A percentile compares a stretch with the other conserved stretches of the same genome.
phyloP scores from a whole-genome alignment of 2,113 vertebrate genomes.

The Sapayoa aenigma region DNA sequence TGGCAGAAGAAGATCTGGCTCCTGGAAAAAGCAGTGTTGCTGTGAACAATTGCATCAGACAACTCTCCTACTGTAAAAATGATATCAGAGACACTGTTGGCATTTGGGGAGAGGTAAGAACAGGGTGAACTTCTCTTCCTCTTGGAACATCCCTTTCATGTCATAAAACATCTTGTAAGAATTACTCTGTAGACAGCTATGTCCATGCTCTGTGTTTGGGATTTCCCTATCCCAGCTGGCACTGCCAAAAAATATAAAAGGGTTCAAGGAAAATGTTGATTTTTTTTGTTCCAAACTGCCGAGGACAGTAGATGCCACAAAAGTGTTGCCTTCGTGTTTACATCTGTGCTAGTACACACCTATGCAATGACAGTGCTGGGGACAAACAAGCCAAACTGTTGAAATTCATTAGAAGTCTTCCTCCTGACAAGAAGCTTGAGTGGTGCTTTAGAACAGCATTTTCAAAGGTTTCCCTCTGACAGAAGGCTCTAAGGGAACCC shows the following conservation, averaged over 20 bases:
- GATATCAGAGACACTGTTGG: conserved; percentile 94
- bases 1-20: conserved; percentile 90
- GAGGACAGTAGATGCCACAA: not conserved
- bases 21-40: conserved; percentile 90
- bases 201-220: not conserved
- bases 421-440: not conserved
- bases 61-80: conserved; percentile 97
- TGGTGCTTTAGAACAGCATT: not conserved
- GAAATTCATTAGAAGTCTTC: not conserved
- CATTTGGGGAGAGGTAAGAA: conserved; percentile 94
- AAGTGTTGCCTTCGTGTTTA: rapidly evolving
- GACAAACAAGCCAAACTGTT: not conserved
- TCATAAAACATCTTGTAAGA: not conserved
- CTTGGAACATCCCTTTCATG: not conserved
- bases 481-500: not conserved
- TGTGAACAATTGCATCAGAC: conserved; percentile 94
- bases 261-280: not conserved
- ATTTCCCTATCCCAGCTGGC: not conserved
- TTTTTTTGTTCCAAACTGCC: not conserved
- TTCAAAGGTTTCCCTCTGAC: not conserved
- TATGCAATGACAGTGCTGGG: not conserved
- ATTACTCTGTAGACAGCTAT: not conserved
- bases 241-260: not conserved
- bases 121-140: not conserved
- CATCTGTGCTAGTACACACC: not conserved